Evolutionary conservation across 2,113 vertebrate genomes (phyloP).

Genomic region (Anoura caudifer): DNA sequence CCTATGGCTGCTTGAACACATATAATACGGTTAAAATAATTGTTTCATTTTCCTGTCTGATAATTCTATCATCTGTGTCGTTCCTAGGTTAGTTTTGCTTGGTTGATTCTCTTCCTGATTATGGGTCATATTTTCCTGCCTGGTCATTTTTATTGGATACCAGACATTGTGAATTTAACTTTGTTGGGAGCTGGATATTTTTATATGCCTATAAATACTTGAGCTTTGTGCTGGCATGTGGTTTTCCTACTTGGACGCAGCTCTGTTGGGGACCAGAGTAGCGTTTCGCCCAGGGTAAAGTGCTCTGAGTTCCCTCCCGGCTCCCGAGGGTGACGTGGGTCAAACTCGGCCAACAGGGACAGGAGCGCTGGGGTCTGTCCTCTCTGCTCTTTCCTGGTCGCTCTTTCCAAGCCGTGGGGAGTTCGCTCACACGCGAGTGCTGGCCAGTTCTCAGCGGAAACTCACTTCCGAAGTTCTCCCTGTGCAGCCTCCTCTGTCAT

Average conservation of each 20-base stretch:
- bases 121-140: neutral
- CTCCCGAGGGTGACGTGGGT: neutral
- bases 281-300: neutral
- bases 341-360: neutral
- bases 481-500: no score
- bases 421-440: neutral
- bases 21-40: neutral
- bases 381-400: neutral
- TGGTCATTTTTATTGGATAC: neutral
- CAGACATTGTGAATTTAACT: neutral
- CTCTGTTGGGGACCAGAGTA: neutral
- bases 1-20: neutral
- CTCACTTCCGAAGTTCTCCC: neutral
- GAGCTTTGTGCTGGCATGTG: neutral
- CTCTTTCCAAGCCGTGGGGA: neutral
- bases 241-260: neutral
- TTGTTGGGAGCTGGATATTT: neutral
- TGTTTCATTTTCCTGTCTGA: neutral
- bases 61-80: neutral
- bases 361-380: neutral
- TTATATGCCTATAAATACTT: neutral
- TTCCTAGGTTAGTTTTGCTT: neutral
- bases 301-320: neutral
- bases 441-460: neutral
- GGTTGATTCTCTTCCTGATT: neutral